Evolutionary conservation across 1,140 invertebrate species (phyloP).

Genomic region (Cydia strobilella): DNA sequence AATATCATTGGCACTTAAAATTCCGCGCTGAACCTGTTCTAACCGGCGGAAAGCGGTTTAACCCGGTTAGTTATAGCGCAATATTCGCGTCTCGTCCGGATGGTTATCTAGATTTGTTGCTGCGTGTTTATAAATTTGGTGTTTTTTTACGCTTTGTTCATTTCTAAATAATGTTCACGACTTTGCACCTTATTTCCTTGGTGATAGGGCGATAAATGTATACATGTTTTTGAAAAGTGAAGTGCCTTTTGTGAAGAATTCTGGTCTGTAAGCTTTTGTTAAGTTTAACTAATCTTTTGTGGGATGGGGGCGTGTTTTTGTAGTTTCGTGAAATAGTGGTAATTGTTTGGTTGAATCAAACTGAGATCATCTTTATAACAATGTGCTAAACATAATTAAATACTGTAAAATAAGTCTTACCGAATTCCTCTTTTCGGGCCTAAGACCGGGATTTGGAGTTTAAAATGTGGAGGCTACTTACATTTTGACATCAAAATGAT

Average conservation of each 20-base stretch:
- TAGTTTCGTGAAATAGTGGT: conserved; percentile 8
- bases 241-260: not conserved
- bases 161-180: not conserved
- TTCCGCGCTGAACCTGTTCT: conserved; percentile 14
- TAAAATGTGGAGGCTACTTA: too few relatives aligned
- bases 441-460: too few relatives aligned
- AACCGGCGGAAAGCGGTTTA: conserved; percentile 7
- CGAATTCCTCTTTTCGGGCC: too few relatives aligned
- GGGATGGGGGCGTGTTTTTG: conserved; percentile 5
- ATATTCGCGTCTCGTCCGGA: not conserved
- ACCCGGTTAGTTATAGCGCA: conserved; percentile 23
- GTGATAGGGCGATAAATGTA: not conserved
- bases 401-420: too few relatives aligned
- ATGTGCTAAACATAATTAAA: too few relatives aligned
- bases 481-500: too few relatives aligned
- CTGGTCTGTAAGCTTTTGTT: not conserved
- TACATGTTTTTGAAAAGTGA: not conserved
- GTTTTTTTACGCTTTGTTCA: not conserved
- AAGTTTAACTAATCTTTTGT: not conserved
- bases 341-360: not conserved
- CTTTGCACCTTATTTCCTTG: not conserved
- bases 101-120: conserved; percentile 29
- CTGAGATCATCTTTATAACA: too few relatives aligned
- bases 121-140: conserved; percentile 17
- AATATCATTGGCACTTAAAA: conserved; percentile 10